These are phyloP conservation scores for Schizothorax lantsangensis DNA, from an alignment of 2,797 vertebrate genomes.

Conservation along the genomic window DNA sequence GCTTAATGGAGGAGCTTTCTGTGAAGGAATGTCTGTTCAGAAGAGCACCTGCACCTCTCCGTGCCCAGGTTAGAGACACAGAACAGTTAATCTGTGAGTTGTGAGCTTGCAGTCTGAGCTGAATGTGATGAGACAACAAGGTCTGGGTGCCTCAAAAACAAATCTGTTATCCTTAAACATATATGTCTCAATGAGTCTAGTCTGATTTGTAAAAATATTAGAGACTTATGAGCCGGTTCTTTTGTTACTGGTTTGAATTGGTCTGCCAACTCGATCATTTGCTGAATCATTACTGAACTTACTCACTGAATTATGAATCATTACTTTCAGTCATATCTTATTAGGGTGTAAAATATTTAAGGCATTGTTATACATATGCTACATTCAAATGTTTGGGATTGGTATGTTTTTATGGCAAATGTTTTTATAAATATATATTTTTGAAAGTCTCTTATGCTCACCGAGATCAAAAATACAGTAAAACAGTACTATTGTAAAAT, in stretches of 20 bases:
- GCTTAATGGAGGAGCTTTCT: constrained; percentile 95
- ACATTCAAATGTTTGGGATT: background rate
- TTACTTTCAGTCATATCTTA: background rate
- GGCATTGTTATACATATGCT: background rate
- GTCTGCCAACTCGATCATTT: background rate
- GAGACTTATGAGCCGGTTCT: background rate
- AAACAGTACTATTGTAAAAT: background rate
- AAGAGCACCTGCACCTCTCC: constrained; percentile 92
- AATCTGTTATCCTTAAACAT: background rate
- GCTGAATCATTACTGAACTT: background rate
- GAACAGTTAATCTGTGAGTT: background rate
- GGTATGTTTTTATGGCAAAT: background rate
- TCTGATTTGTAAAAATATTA: background rate
- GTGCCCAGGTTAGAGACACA: constrained; percentile 86
- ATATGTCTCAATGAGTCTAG: background rate
- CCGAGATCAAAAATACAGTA: background rate
- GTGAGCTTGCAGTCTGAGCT: background rate
- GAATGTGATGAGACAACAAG: background rate
- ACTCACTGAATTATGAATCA: background rate
- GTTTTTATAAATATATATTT: background rate
- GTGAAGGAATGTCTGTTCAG: constrained; percentile 95
- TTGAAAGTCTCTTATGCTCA: background rate
- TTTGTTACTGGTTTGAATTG: background rate
- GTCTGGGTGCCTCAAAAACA: background rate
- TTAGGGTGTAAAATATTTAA: background rate